Evolutionary conservation across 2,797 vertebrate species (phyloP).

Genomic region (Delichon dasypus): DNA sequence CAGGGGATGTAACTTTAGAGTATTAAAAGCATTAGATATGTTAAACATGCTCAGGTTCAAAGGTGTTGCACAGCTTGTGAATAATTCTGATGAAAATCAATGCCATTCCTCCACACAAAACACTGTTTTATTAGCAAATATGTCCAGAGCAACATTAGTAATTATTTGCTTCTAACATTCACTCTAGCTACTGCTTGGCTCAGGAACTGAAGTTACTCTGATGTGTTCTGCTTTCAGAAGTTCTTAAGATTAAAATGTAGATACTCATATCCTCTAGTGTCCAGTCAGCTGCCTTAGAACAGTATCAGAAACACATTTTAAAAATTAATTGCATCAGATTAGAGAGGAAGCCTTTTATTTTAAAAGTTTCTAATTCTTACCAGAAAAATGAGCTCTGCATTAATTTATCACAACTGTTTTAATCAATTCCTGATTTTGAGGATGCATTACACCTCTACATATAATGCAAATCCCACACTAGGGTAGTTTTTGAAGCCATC

Average conservation of each 20-base stretch:
- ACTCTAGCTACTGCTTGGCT: background rate
- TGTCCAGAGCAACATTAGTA: background rate
- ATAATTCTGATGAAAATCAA: background rate
- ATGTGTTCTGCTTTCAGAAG: background rate
- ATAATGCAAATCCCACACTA: background rate
- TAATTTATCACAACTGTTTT: background rate
- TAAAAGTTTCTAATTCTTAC: background rate
- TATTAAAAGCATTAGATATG: background rate
- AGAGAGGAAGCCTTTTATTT: background rate
- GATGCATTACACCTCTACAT: background rate
- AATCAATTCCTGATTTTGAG: background rate
- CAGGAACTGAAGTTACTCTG: background rate
- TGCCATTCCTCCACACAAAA: background rate
- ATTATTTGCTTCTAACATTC: background rate
- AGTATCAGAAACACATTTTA: background rate
- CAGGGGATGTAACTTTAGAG: background rate
- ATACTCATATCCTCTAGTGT: background rate
- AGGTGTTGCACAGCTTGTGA: background rate
- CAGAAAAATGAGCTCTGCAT: background rate
- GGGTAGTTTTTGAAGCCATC: background rate
- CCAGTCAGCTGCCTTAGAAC: background rate
- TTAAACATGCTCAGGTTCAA: background rate
- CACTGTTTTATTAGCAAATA: background rate
- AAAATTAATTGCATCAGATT: background rate
- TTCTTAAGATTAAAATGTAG: background rate